Conservation (phyloP, 2,888 invertebrate genomes). For the Tuberolachnus salignus region DNA sequence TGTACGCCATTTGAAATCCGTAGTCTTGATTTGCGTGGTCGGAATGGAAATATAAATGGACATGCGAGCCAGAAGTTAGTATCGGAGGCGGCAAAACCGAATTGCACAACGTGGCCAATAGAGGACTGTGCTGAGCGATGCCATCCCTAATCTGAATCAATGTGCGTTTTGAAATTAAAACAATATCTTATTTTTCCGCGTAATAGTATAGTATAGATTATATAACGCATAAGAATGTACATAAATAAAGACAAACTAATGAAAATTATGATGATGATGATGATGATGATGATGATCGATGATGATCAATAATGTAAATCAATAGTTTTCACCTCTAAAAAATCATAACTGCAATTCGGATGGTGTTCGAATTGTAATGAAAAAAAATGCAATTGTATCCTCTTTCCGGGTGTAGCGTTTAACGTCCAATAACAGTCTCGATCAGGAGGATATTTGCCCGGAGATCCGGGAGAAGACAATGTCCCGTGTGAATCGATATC, state of each 20-base stretch:
- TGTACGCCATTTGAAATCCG: conserved; percentile 86
- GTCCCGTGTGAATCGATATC: conserved; percentile 71
- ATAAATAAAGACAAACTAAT: too few relatives aligned
- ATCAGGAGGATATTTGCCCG: conserved; percentile 83
- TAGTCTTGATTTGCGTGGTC: conserved; percentile 71
- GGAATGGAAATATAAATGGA: conserved; percentile 77
- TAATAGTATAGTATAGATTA: background rate
- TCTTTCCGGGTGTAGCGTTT: conserved; percentile 71
- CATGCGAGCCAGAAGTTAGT: conserved; percentile 65
- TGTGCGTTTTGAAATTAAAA: background rate
- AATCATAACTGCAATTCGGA: conserved; percentile 55
- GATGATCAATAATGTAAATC: too few relatives aligned
- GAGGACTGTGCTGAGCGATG: conserved; percentile 64
- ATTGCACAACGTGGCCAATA: conserved; percentile 76
- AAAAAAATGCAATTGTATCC: conserved; percentile 82
- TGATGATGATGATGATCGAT: too few relatives aligned
- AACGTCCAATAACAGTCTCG: conserved; percentile 83
- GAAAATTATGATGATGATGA: too few relatives aligned
- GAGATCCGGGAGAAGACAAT: conserved; percentile 85
- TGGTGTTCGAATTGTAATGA: conserved; percentile 68
- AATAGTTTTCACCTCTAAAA: conserved; percentile 44
- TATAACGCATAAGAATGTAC: too few relatives aligned
- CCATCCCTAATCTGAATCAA: conserved; percentile 67
- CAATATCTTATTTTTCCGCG: background rate
- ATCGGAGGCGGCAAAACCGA: conserved; percentile 76